A percentile compares a stretch with the other conserved stretches of the same genome.
These are phyloP conservation scores for Emydocephalus ijimae DNA, from an alignment of 2,113 vertebrate genomes.

Conservation along the genomic window DNA sequence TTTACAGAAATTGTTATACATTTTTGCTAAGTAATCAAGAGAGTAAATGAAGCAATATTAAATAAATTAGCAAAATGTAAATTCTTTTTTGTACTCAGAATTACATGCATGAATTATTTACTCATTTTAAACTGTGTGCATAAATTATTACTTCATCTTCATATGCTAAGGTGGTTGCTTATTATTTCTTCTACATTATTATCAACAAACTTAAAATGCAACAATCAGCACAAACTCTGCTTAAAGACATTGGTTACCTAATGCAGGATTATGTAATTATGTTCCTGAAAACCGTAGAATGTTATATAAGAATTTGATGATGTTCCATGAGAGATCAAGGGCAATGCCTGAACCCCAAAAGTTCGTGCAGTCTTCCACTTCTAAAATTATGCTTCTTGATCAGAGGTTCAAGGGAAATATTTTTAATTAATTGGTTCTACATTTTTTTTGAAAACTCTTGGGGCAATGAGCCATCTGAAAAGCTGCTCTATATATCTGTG, in stretches of 20 bases:
- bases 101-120: background rate
- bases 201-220: background rate
- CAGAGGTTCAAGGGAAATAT: background rate
- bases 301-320: background rate
- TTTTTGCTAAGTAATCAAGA: background rate
- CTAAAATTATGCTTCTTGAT: background rate
- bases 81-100: background rate
- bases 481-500: background rate
- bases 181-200: background rate
- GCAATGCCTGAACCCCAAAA: background rate
- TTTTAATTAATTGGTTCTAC: background rate
- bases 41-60: background rate
- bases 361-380: background rate
- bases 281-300: background rate
- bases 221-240: background rate
- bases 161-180: background rate
- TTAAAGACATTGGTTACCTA: background rate
- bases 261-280: background rate
- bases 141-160: background rate
- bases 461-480: background rate
- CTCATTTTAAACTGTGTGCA: background rate
- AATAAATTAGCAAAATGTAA: background rate
- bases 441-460: background rate
- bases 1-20: background rate
- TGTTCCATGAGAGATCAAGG: background rate